Percentiles rank a stretch among this genome's conserved stretches.
Conservation (phyloP, 1,140 invertebrate genomes). For the Aphidius gifuensis region DNA sequence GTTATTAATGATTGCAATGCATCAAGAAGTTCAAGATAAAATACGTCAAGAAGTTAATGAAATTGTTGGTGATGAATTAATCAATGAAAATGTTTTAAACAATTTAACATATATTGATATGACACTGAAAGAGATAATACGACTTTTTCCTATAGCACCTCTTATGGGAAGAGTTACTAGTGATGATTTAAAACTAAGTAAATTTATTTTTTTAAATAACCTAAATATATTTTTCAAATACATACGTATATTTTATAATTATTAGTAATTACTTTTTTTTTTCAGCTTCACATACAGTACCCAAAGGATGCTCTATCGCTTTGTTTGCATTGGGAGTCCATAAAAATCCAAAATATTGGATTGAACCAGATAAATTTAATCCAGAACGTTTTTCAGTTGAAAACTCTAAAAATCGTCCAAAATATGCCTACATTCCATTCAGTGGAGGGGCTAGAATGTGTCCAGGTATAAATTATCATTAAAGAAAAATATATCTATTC, state of each 20-base stretch:
- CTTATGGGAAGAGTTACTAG: constrained; percentile 54
- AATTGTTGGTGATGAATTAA: too few relatives aligned
- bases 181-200: constrained; percentile 47
- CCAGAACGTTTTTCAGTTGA: constrained; percentile 65
- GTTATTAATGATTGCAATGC: too few relatives aligned
- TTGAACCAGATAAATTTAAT: constrained; percentile 66
- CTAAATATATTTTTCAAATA: neutral
- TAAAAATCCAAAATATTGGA: constrained; percentile 59
- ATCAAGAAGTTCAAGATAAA: too few relatives aligned
- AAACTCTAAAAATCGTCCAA: constrained; percentile 41
- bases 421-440: constrained; percentile 58
- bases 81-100: too few relatives aligned
- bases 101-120: too few relatives aligned
- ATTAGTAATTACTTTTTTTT: neutral
- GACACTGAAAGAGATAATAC: too few relatives aligned
- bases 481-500: too few relatives aligned
- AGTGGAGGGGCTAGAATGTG: constrained; percentile 60
- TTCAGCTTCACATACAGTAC: constrained; percentile 26
- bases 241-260: neutral
- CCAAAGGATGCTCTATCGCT: constrained; percentile 25
- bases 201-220: constrained; percentile 13
- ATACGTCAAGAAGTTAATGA: too few relatives aligned
- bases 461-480: neutral
- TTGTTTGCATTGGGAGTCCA: constrained; percentile 46
- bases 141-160: constrained; percentile 61